Conservation (phyloP, 2,888 invertebrate genomes). For the Pandemis heparana region DNA sequence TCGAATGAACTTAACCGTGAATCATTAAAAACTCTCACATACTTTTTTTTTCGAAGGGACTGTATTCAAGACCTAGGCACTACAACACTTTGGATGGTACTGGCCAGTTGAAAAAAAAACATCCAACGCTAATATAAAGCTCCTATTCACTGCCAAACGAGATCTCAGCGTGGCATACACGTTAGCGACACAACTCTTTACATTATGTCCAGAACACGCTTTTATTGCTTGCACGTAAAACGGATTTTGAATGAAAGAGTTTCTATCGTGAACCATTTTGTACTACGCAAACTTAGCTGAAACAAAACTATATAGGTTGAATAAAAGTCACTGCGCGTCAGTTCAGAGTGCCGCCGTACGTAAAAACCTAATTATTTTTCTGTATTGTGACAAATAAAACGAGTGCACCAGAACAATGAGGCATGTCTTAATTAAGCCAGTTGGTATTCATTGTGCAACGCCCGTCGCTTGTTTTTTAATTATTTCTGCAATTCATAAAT, state of each 20-base stretch:
- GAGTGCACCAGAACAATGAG: conserved; percentile 38
- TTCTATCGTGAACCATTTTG: conserved; percentile 15
- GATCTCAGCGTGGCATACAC: conserved; percentile 21
- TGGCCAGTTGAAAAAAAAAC: background rate
- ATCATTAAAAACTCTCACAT: no score
- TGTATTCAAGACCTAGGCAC: background rate
- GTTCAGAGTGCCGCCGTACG: conserved; percentile 8
- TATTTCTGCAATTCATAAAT: conserved; percentile 13
- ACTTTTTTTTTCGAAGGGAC: background rate
- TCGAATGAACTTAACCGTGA: no score
- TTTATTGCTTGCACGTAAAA: conserved; percentile 25
- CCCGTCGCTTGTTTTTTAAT: conserved; percentile 16
- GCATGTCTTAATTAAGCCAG: conserved; percentile 43
- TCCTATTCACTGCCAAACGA: conserved; percentile 23
- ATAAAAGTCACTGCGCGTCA: background rate
- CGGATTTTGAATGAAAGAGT: conserved; percentile 29
- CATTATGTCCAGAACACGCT: conserved; percentile 31
- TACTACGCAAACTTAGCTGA: background rate
- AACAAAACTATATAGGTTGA: no score
- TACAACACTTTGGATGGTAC: background rate
- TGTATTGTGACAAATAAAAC: conserved; percentile 34
- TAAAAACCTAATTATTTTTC: conserved; percentile 32
- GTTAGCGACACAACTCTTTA: conserved; percentile 32
- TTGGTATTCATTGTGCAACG: conserved; percentile 20
- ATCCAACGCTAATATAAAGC: conserved; percentile 15